A percentile compares a stretch with the other conserved stretches of the same genome.
Evolutionary conservation across 1,140 invertebrate species (phyloP).

Genomic region (Zaprionus gabonicus): DNA sequence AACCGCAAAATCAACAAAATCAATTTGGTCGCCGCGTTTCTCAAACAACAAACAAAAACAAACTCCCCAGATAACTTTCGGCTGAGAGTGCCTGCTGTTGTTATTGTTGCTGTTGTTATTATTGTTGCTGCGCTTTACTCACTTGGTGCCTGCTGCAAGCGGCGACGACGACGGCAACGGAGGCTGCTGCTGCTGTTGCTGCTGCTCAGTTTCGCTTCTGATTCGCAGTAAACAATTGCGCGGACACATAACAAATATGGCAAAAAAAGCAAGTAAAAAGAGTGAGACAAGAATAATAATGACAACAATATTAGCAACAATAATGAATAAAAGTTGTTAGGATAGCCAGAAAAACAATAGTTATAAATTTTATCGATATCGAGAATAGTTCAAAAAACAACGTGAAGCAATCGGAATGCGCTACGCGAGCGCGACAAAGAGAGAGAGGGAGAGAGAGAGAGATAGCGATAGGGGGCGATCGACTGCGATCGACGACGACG

Average conservation of each 20-base stretch:
- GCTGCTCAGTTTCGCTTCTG: slow-evolving; percentile 16
- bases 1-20: slow-evolving; percentile 43
- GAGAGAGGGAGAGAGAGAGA: neutral
- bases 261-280: slow-evolving; percentile 13
- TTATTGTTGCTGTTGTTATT: slow-evolving; percentile 2
- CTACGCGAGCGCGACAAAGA: neutral
- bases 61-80: slow-evolving; percentile 25
- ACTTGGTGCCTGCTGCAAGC: slow-evolving; percentile 21
- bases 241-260: slow-evolving; percentile 20
- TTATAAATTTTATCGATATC: slow-evolving; percentile 1
- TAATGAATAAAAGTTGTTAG: neutral
- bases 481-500: neutral
- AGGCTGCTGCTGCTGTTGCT: neutral
- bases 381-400: slow-evolving; percentile 15
- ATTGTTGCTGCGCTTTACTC: slow-evolving; percentile 13
- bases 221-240: slow-evolving; percentile 36
- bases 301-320: slow-evolving; percentile 12
- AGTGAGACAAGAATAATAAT: slow-evolving; percentile 11
- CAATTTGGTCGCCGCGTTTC: slow-evolving; percentile 39
- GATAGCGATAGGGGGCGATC: neutral
- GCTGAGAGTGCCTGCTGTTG: slow-evolving; percentile 1
- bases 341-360: neutral
- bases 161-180: slow-evolving; percentile 7
- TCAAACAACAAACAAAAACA: slow-evolving; percentile 25
- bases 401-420: slow-evolving; percentile 17